Evolutionary conservation across 2,888 invertebrate species (phyloP).

Genomic region (Parelbella ahira): DNA sequence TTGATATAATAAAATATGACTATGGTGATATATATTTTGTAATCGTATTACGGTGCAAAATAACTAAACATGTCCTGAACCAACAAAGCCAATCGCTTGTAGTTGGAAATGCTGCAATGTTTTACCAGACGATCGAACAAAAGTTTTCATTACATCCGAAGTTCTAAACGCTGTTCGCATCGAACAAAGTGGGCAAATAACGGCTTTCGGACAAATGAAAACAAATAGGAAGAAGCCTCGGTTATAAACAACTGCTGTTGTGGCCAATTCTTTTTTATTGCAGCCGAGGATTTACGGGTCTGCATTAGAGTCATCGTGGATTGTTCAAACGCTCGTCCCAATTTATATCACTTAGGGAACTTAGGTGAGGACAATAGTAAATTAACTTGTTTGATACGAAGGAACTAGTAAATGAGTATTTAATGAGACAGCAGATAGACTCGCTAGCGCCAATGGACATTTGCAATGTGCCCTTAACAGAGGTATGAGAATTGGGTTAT

Average conservation of each 20-base stretch:
- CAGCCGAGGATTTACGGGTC: slow-evolving; percentile 47
- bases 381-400: no score
- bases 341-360: slow-evolving; percentile 26
- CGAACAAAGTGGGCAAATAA: slow-evolving; percentile 28
- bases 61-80: no score
- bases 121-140: background rate
- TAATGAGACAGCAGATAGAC: no score
- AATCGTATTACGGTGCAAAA: no score
- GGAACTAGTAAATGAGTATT: no score
- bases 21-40: no score
- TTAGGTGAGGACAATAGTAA: slow-evolving; percentile 22
- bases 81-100: no score
- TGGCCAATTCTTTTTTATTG: slow-evolving; percentile 49
- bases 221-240: slow-evolving; percentile 57
- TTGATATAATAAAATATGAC: no score
- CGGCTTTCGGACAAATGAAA: slow-evolving; percentile 49
- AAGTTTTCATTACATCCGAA: background rate
- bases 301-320: slow-evolving; percentile 19
- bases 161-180: background rate
- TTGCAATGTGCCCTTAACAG: no score
- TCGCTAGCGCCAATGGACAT: no score
- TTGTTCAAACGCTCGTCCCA: slow-evolving; percentile 21
- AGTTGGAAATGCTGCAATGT: no score
- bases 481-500: no score
- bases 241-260: slow-evolving; percentile 53